Evolutionary conservation across 2,113 vertebrate genomes (phyloP), one percentile per base, ranked within the genome.

Genomic region (Steatornis caripensis): DNA sequence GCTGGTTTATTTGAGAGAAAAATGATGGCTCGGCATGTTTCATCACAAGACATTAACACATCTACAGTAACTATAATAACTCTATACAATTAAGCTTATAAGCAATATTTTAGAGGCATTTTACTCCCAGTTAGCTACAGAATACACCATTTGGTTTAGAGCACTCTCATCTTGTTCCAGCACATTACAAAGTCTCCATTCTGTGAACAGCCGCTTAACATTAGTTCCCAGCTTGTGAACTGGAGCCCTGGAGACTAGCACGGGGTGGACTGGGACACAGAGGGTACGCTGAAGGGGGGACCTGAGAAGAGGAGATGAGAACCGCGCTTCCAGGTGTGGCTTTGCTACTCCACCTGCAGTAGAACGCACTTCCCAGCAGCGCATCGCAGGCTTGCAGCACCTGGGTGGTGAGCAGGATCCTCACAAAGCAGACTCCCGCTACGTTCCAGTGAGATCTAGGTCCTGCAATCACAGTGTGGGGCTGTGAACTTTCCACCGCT

Each of bases 1-100:
- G 21, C 37, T 85, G 34, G 24, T 71, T 76, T 84, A 74, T 80
- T 64, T 90, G 75, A 72, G n/a, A 85, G 57, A 81, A 90, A 88
- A 90, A 9, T 23, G 90, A 45, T 55, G 60, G 60, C n/a, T 82
- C 36, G 27, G 23, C 30, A 4, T 76, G 23, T 90, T 96, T 88
- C 62, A 53, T 64, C n/a, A 15, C 43, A 90, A 60, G 19, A 32
- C 57, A 68, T 22, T 87, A 82, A 60, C 36, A 36, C 36, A 58
- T 75, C 17, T 91, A 53, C 61, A 92, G 17, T 71, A 53, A 85
- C 43, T 76, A 5, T 46, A 85, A n/a, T 32, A 71, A 62, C 20
- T 61, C 39, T 29, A 8, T 57, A 57, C 26, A 57, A 46, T 46
- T 62, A 89, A 71, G 32, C 36, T 51, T 79, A 34, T 71, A 82